Evolutionary conservation across 2,113 vertebrate genomes (phyloP).

Genomic region (Halcyon senegalensis): DNA sequence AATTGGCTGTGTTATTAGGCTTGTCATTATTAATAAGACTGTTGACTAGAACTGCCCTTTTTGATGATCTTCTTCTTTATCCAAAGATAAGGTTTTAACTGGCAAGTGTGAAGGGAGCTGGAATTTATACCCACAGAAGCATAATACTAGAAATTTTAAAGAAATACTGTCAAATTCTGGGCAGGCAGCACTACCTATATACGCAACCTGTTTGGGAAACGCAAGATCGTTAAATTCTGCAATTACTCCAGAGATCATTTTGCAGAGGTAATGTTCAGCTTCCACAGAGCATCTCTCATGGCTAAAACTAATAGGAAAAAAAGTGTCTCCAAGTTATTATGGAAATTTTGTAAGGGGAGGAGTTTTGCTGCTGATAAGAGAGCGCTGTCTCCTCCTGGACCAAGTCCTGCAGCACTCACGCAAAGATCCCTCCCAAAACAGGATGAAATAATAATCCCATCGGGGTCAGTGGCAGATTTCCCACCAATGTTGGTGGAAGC

Average conservation of each 20-base stretch:
- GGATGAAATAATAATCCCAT: not conserved
- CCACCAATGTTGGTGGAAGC: not conserved
- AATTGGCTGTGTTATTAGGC: not conserved
- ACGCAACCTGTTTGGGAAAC: not conserved
- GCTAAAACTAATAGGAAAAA: not conserved
- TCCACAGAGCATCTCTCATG: slow-evolving; percentile 2
- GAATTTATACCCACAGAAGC: not conserved
- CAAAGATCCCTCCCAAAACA: not conserved
- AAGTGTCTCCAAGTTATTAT: not conserved
- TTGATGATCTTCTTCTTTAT: not conserved
- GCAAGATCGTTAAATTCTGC: not conserved
- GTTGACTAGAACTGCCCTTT: not conserved
- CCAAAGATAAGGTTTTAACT: not conserved
- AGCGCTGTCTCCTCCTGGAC: not conserved
- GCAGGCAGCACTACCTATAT: slow-evolving; percentile 20
- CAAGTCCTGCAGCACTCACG: not conserved
- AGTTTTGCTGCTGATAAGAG: not conserved
- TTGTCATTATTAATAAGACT: not conserved
- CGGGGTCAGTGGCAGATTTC: not conserved
- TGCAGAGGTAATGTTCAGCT: not conserved
- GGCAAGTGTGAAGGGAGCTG: not conserved
- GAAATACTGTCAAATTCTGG: slow-evolving; percentile 21
- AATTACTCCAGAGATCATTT: slow-evolving; percentile 41
- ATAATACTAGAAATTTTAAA: not conserved
- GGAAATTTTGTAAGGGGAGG: not conserved